Evolutionary conservation across 2,888 invertebrate genomes (phyloP), one percentile per base, ranked within the genome.

Genomic region (Geotrupes spiniger): DNA sequence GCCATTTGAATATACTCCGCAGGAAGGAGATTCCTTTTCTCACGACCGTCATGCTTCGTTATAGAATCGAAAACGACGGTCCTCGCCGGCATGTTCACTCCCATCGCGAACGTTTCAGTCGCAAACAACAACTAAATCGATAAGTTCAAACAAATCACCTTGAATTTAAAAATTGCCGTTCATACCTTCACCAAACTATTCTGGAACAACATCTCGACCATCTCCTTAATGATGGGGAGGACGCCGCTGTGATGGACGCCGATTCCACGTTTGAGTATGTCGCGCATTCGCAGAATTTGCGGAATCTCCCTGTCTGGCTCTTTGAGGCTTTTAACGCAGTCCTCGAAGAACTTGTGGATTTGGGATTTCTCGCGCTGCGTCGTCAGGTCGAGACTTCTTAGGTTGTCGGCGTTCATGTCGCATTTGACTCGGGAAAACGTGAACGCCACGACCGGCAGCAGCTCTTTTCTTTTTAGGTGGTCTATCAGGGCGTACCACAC

Each of bases 41-140:
- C 80, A 2, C 78, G 74, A 0, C 99, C 99, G 69, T 99, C 99
- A 68, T 85, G 95, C 73, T 99, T 99, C 14, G 77, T 78, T 28
- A 89, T 83, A 4, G 89, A 86, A 73, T 98, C 97, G 72, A 99
- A 99, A 9, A 98, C 87, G 0, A 99, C 99, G 0, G 97, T 97
- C 10, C 95, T 81, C 0, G 99, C 95, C 0, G 99, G 99, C 99
- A 99, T 99, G 74, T 99, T 99, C 1, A 99, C 95, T 0, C 99
- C 99, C 96, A 99, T 98, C 0, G 99, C 97, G 73, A 99, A 99
- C 0, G 99, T 99, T 77, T 99, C 99, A 0, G 99, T 99, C 0
- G 99, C 98, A 75, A 99, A 98, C 3, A 99, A 75, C 38, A 98
- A 79, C 85, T 92, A 76, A 1, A 10, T 15, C 9, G 37, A 15